Evolutionary conservation across 1,140 invertebrate genomes (phyloP).

Genomic region (Drosophila persimilis): DNA sequence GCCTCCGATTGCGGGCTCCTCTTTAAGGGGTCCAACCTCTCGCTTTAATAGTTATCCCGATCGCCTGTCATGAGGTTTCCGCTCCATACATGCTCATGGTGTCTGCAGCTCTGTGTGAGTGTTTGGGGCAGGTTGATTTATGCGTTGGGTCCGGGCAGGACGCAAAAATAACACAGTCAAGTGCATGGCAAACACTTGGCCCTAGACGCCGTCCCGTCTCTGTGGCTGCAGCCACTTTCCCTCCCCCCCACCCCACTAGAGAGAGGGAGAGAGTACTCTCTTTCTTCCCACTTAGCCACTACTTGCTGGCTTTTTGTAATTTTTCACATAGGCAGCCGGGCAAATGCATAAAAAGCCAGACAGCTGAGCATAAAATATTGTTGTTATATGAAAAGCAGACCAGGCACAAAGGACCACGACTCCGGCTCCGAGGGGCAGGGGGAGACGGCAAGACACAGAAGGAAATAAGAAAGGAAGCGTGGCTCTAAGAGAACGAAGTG

Average conservation of each 20-base stretch:
- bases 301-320: conserved; percentile 70
- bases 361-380: conserved; percentile 80
- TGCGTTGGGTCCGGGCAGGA: conserved; percentile 55
- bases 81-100: neutral
- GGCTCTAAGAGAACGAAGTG: neutral
- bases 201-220: conserved; percentile 53
- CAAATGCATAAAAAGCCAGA: conserved; percentile 80
- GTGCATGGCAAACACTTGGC: conserved; percentile 77
- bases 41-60: conserved; percentile 57
- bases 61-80: conserved; percentile 36
- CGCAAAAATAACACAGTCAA: conserved; percentile 76
- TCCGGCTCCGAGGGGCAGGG: neutral
- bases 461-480: conserved; percentile 13
- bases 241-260: neutral
- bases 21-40: conserved; percentile 44
- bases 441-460: conserved; percentile 23
- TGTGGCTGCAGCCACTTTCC: conserved; percentile 34
- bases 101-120: conserved; percentile 28
- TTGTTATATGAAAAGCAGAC: conserved; percentile 79
- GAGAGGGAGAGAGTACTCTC: neutral
- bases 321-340: conserved; percentile 74
- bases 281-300: conserved; percentile 41
- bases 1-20: conserved; percentile 44
- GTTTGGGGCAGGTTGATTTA: conserved; percentile 66
- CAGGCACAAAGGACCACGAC: conserved; percentile 26